A percentile compares a stretch with the other conserved stretches of the same genome.
Conservation (phyloP, 1,140 invertebrate genomes). For the Cotesia typhae region DNA sequence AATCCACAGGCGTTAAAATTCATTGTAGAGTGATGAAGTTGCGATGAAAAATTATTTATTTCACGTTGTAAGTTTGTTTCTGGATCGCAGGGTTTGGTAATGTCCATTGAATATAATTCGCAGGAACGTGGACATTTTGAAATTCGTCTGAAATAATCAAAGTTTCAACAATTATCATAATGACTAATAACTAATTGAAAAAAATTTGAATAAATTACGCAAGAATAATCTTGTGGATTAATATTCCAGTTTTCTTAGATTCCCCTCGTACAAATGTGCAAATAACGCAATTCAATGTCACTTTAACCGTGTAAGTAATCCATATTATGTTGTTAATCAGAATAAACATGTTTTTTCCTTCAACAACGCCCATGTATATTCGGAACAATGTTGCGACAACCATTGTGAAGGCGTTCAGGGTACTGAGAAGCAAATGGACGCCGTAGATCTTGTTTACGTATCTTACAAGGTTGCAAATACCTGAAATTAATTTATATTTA, state of each 20-base stretch:
- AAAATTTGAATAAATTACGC: conserved; percentile 29
- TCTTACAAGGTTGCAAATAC: conserved; percentile 43
- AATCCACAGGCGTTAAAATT: conserved; percentile 48
- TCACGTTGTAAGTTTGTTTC: conserved; percentile 43
- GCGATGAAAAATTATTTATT: conserved; percentile 48
- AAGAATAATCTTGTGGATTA: conserved; percentile 40
- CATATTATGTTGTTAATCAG: conserved; percentile 53
- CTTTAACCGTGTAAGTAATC: conserved; percentile 47
- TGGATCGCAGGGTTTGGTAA: conserved; percentile 29
- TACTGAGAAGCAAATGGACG: conserved; percentile 46
- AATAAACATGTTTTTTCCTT: conserved; percentile 46
- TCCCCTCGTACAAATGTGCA: conserved; percentile 44
- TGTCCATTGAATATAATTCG: conserved; percentile 36
- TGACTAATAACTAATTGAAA: too few relatives aligned
- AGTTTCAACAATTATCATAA: background rate
- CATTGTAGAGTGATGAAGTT: conserved; percentile 43
- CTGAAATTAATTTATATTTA: conserved; percentile 34
- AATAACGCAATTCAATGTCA: conserved; percentile 45
- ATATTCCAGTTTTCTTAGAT: conserved; percentile 43
- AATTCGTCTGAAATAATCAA: conserved; percentile 27
- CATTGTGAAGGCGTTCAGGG: conserved; percentile 52
- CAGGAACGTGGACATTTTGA: conserved; percentile 33
- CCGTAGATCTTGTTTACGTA: conserved; percentile 47
- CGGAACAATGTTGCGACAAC: conserved; percentile 50
- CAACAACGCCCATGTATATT: conserved; percentile 53